Evolutionary conservation across 1,140 invertebrate genomes (phyloP), one percentile per base, ranked within the genome.

Genomic region (Drosophila lacertosa): DNA sequence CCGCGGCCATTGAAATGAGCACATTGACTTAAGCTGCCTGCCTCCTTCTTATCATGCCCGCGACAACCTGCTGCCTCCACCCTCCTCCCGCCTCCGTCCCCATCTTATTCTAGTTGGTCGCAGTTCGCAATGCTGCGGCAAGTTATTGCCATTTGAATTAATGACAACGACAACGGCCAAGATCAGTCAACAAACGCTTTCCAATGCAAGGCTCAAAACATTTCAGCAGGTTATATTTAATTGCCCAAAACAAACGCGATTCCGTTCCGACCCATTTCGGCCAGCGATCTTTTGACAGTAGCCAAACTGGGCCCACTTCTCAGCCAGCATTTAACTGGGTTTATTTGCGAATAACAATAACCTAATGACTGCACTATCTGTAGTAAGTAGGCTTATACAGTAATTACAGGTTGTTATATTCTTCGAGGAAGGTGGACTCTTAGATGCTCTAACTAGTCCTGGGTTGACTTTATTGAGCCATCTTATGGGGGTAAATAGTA

Each of bases 1-100:
- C 53, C 58, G 60, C 42, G 68, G 57, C 60, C 81, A 84, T 80
- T 86, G 69, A 84, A 86, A 84, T 86, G 81, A 84, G 81, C 80
- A 84, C 80, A 84, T 78, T 86, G 80, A 80, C 81, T 84, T 76
- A 82, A 45, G 74, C 76, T 77, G 80, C 78, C 78, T 71, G 76
- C 50, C 32, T 22, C 42, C 42, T 48, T 24, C 16, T 47, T 20
- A 22, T 54, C 51, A 57, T 44, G 26, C 37, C 35, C 48, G 32
- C 48, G 11, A 22, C 51, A 35, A 13, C 48, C 24, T 24, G 15
- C 35, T 13, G n/a, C n/a, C n/a, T n/a, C n/a, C n/a, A n/a, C n/a
- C n/a, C n/a, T n/a, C n/a, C n/a, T n/a, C n/a, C n/a, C n/a, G n/a
- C 22, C 18, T 42, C 6, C 4, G 11, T 18, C 16, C 11, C 7